These are phyloP conservation scores for Ailurus styani DNA, from an alignment of 2,113 vertebrate genomes.

Conservation along the genomic window DNA sequence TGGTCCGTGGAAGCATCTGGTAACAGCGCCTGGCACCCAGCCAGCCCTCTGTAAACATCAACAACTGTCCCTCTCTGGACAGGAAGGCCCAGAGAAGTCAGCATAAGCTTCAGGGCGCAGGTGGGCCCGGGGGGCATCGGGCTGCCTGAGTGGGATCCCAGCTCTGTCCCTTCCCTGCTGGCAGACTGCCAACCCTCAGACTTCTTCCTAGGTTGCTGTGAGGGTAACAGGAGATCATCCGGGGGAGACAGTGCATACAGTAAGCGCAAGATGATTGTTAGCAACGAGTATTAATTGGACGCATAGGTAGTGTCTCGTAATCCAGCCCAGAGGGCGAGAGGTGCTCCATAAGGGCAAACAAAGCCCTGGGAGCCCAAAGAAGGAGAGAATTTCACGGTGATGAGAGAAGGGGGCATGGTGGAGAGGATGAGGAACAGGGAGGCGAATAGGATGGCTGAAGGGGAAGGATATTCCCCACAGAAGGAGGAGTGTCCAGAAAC, in stretches of 20 bases:
- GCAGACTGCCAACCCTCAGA: neutral
- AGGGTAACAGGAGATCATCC: neutral
- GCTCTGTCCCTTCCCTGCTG: neutral
- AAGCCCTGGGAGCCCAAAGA: neutral
- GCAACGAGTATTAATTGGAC: neutral
- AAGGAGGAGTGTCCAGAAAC: neutral
- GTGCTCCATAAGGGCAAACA: neutral
- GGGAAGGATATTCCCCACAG: neutral
- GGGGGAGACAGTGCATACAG: neutral
- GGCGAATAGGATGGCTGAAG: neutral
- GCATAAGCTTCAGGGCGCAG: neutral
- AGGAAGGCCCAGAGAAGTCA: neutral
- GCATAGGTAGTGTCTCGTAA: neutral
- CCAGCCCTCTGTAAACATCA: neutral
- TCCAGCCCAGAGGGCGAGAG: neutral
- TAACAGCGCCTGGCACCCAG: neutral
- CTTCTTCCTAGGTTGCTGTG: neutral
- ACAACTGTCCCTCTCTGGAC: neutral
- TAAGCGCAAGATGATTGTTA: neutral
- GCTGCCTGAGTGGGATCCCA: neutral
- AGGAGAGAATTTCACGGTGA: neutral
- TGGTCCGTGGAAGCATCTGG: accelerated
- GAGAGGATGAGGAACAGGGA: neutral
- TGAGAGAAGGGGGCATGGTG: neutral
- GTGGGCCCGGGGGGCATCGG: neutral